Percentiles rank a stretch among this genome's conserved stretches.
Evolutionary conservation across 2,888 invertebrate species (phyloP).

Genomic region (Sphaerophoria rueppellii): DNA sequence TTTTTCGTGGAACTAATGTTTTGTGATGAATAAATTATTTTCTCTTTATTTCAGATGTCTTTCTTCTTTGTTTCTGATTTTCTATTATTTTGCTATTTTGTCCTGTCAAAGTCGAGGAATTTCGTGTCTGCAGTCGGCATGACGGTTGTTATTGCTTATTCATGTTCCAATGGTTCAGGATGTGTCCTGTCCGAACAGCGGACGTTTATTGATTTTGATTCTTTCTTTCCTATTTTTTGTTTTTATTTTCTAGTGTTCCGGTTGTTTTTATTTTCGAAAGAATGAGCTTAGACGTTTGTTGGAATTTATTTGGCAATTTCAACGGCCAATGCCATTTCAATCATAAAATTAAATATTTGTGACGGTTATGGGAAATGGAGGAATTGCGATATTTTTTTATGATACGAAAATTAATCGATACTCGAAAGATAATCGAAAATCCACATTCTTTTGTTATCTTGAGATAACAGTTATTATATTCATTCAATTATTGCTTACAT

Average conservation of each 20-base stretch:
- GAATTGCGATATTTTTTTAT: not conserved
- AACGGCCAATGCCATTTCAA: conserved; percentile 12
- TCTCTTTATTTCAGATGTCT: conserved; percentile 25
- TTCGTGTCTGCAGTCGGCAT: conserved; percentile 34
- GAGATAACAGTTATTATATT: not conserved
- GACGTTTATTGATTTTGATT: conserved; percentile 57
- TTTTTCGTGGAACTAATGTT: conserved; percentile 49
- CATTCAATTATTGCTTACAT: not conserved
- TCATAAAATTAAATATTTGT: not conserved
- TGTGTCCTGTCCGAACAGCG: conserved; percentile 46
- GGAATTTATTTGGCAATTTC: not conserved
- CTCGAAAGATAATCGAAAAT: not conserved
- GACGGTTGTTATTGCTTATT: conserved; percentile 57
- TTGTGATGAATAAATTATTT: conserved; percentile 58
- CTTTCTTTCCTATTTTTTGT: conserved; percentile 11
- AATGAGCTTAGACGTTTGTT: not conserved
- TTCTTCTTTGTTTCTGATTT: conserved; percentile 3
- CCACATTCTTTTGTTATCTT: conserved; percentile 6
- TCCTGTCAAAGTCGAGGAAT: conserved; percentile 29
- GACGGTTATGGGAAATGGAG: not conserved
- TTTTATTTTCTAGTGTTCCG: not conserved
- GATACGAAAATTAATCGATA: conserved; percentile 2
- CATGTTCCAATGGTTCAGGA: conserved; percentile 47
- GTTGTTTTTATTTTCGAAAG: not conserved
- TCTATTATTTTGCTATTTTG: conserved; percentile 9